Evolutionary conservation across 2,888 invertebrate genomes (phyloP).

Genomic region (Netelia fuscicornis): DNA sequence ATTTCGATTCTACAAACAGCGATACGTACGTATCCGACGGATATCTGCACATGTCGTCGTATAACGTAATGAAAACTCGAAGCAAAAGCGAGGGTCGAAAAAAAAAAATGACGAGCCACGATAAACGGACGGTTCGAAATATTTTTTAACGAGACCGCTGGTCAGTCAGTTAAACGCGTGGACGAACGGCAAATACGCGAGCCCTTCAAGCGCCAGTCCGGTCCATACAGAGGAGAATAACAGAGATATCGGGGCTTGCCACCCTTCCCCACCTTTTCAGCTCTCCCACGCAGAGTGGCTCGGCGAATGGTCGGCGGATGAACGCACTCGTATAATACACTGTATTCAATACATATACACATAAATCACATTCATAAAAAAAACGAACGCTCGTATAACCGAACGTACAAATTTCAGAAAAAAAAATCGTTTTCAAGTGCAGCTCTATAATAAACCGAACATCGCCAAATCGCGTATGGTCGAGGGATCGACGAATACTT

Average conservation of each 20-base stretch:
- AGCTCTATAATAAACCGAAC: slow-evolving; percentile 6
- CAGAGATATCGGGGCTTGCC: slow-evolving; percentile 48
- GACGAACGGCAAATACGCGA: slow-evolving; percentile 41
- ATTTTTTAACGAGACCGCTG: slow-evolving; percentile 62
- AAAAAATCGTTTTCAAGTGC: background rate
- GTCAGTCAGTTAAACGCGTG: slow-evolving; percentile 54
- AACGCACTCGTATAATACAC: slow-evolving; percentile 54
- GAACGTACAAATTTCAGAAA: background rate
- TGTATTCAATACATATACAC: slow-evolving; percentile 39
- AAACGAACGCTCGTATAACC: slow-evolving; percentile 24
- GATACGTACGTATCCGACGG: background rate
- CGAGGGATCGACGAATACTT: background rate
- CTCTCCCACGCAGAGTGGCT: slow-evolving; percentile 38
- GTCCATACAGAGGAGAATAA: slow-evolving; percentile 32
- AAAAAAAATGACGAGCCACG: slow-evolving; percentile 63
- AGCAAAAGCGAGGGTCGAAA: slow-evolving; percentile 32
- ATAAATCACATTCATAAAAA: slow-evolving; percentile 33
- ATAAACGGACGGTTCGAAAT: slow-evolving; percentile 52
- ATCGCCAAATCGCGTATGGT: background rate
- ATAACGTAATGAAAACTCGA: slow-evolving; percentile 55
- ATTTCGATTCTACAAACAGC: slow-evolving; percentile 16
- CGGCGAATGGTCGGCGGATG: slow-evolving; percentile 45
- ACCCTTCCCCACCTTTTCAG: background rate
- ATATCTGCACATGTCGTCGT: slow-evolving; percentile 3
- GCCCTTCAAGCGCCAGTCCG: slow-evolving; percentile 57